Evolutionary conservation across 2,888 invertebrate species (phyloP).

Genomic region (Tubulanus polymorphus): DNA sequence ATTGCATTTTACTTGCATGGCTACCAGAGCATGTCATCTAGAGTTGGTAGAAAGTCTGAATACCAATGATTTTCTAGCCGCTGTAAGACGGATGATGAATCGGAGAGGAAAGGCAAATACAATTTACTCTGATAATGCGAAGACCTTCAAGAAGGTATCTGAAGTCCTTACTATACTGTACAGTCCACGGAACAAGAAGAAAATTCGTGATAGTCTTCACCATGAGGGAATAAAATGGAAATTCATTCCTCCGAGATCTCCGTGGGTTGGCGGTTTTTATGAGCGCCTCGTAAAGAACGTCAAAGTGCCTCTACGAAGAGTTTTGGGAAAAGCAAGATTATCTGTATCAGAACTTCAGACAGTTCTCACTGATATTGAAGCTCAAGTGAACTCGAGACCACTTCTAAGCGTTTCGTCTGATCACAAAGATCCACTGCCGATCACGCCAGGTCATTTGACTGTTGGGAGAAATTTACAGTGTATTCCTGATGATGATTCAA

Average conservation of each 20-base stretch:
- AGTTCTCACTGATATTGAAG: background rate
- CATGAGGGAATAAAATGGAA: background rate
- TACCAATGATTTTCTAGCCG: background rate
- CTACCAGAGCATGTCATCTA: background rate
- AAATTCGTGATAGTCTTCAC: background rate
- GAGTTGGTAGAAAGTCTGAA: background rate
- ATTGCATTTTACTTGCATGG: conserved; percentile 3
- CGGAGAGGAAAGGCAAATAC: background rate
- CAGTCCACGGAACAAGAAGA: background rate
- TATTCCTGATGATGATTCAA: background rate
- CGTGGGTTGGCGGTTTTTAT: background rate
- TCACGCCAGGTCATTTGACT: background rate
- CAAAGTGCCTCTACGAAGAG: background rate
- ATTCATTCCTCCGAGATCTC: background rate
- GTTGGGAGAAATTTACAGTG: background rate
- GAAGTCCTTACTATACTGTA: background rate
- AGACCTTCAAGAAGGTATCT: background rate
- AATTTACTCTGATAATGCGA: background rate
- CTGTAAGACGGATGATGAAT: background rate
- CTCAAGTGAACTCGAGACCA: background rate
- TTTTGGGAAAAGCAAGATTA: background rate
- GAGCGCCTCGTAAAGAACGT: background rate
- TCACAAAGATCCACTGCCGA: background rate
- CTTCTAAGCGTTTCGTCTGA: background rate
- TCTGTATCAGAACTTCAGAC: background rate